Base-by-base conservation (phyloP, 2,797 vertebrate genomes). In the Enteromius afrohamiltoni region DNA sequence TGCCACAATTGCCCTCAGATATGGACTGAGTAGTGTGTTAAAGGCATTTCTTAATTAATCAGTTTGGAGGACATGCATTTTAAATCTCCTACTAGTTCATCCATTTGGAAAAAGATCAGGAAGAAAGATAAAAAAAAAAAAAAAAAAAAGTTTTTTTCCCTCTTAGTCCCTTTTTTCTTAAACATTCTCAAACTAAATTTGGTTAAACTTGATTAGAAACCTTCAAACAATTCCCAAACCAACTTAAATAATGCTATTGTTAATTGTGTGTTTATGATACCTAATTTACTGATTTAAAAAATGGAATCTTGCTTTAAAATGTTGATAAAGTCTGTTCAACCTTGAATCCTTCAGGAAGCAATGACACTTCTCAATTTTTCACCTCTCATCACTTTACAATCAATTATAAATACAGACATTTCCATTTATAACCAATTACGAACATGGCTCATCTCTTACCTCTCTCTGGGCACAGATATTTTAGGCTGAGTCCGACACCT, bases 401-500 rank as follows among this genome's bases (percentile, higher is more conserved):
- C 31, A 75, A 75, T 75, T 65, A 67, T 51, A 51, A 64, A 75
- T 77, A 79, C 0, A 3, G 37, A 55, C 37, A 77, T 81, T 76
- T 69, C 17, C 40, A 79, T 55, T 37, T 85, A 70, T 51, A 69
- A 69, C 74, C 84, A 21, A 51, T 26, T 47, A 73, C 68, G 19
- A 40, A 84, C 53, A 64, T 45, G 19, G 77, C n/a, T 8, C 34
- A 45, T 75, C 84, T 88, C 96, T 96, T 96, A 99, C 98, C 98
- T 97, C 92, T 97, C 96, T 89, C 95, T 94, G 47, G 96, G 97
- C 92, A 96, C 92, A 86, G 96, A 93, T 87, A 98, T 95, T 90
- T 94, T 94, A 1, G 97, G 98, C 89, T 97, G 97, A 47, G 93
- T 97, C 85, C 95, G 96, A 87, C 98, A 99, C 86, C 97, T 95